A percentile compares a stretch with the other conserved stretches of the same genome.
These are phyloP conservation scores for Cuculus canorus DNA, from an alignment of 2,797 vertebrate species.

Conservation along the genomic window DNA sequence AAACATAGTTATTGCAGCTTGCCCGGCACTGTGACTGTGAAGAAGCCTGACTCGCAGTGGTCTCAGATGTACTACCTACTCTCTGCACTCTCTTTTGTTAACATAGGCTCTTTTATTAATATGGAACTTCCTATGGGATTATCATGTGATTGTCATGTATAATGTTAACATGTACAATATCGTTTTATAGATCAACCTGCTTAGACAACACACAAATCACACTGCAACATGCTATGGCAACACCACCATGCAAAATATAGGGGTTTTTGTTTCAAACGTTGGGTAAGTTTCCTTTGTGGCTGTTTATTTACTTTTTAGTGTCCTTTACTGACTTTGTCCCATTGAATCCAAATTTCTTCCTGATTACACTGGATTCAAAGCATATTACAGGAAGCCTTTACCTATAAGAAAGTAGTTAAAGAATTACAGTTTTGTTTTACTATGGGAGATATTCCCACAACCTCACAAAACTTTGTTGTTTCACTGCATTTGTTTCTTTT, in stretches of 20 bases:
- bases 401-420: constrained; percentile 60
- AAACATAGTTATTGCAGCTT: neutral
- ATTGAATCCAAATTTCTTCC: constrained; percentile 63
- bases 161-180: neutral
- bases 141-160: neutral
- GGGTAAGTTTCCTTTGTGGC: constrained; percentile 36
- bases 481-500: neutral
- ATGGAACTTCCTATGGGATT: neutral
- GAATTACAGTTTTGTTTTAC: constrained; percentile 50
- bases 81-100: neutral
- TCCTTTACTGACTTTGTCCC: constrained; percentile 64
- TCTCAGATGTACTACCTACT: neutral
- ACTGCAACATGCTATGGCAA: constrained; percentile 62
- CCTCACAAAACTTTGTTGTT: constrained; percentile 14
- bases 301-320: constrained; percentile 58
- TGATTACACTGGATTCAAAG: constrained; percentile 59
- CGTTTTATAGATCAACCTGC: constrained; percentile 37
- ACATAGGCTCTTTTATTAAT: neutral
- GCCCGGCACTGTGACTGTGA: neutral
- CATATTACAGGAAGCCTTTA: constrained; percentile 47
- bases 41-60: neutral
- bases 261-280: constrained; percentile 71
- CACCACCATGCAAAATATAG: constrained; percentile 70
- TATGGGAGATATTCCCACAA: constrained; percentile 12
- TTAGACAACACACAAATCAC: constrained; percentile 61